Evolutionary conservation across 2,888 invertebrate genomes (phyloP).

Genomic region (Odontocerum albicorne): DNA sequence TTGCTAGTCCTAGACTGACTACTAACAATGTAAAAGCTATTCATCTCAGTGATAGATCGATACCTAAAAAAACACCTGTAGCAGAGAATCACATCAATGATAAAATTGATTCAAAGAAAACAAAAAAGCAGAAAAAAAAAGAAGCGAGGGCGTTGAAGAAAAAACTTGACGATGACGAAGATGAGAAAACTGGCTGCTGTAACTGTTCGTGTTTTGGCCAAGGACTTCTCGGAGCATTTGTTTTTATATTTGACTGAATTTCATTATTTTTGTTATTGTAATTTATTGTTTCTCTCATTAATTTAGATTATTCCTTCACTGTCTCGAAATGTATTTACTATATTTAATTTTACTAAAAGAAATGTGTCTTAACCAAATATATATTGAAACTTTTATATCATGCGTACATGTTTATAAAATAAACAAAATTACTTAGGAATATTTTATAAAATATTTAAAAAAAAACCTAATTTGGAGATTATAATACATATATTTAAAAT

Average conservation of each 20-base stretch:
- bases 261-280: too few species aligned
- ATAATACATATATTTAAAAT: too few species aligned
- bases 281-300: too few species aligned
- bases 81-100: constrained; percentile 46
- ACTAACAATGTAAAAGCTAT: constrained; percentile 52
- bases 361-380: too few species aligned
- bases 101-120: constrained; percentile 26
- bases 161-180: constrained; percentile 37
- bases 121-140: constrained; percentile 37
- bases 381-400: too few species aligned
- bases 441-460: too few species aligned
- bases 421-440: too few species aligned
- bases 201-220: constrained; percentile 55
- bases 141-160: constrained; percentile 16
- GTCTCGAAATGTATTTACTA: too few species aligned
- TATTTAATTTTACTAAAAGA: too few species aligned
- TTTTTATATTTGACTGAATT: constrained; percentile 58
- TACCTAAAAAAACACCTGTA: constrained; percentile 47
- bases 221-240: constrained; percentile 53
- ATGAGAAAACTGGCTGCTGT: constrained; percentile 44
- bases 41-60: constrained; percentile 50
- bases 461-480: too few species aligned
- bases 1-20: constrained; percentile 50
- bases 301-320: too few species aligned
- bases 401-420: too few species aligned